A percentile compares a stretch with the other conserved stretches of the same genome.
Conservation (phyloP, 2,888 invertebrate genomes). For the Perdita meconis region DNA sequence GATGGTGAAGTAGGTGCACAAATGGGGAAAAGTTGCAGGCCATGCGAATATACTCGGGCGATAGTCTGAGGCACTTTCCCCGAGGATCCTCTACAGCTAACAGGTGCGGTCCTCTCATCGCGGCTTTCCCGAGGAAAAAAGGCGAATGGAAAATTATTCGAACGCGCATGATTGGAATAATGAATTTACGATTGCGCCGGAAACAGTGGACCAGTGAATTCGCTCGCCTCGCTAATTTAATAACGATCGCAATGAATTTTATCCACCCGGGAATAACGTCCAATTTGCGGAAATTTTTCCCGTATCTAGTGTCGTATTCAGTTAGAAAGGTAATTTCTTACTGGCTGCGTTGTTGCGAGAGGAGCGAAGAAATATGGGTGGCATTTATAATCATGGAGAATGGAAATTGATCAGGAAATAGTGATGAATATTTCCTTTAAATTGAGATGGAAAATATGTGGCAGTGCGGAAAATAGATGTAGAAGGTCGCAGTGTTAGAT, state of each 20-base stretch:
- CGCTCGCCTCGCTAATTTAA: background rate
- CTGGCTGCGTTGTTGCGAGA: too few relatives aligned
- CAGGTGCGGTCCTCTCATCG: background rate
- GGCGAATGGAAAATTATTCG: background rate
- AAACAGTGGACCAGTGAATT: background rate
- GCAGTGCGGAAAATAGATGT: too few relatives aligned
- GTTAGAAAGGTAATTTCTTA: too few relatives aligned
- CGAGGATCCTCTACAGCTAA: background rate
- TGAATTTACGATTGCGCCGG: background rate
- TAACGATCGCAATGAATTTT: conserved; percentile 1
- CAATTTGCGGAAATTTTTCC: background rate
- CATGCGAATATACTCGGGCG: conserved; percentile 3
- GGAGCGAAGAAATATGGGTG: too few relatives aligned
- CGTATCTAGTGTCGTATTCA: background rate
- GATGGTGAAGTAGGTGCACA: conserved; percentile 19
- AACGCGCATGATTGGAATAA: conserved; percentile 2
- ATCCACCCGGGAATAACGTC: background rate
- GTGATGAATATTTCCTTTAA: too few relatives aligned
- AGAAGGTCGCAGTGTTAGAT: too few relatives aligned
- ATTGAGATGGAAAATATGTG: too few relatives aligned
- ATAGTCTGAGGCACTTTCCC: background rate
- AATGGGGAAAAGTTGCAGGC: conserved; percentile 24
- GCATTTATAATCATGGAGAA: too few relatives aligned
- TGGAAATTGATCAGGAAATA: too few relatives aligned
- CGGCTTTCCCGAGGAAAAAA: too few relatives aligned